Base-by-base conservation (phyloP, 2,113 vertebrate species). In the Dolichallabes microphthalmus region DNA sequence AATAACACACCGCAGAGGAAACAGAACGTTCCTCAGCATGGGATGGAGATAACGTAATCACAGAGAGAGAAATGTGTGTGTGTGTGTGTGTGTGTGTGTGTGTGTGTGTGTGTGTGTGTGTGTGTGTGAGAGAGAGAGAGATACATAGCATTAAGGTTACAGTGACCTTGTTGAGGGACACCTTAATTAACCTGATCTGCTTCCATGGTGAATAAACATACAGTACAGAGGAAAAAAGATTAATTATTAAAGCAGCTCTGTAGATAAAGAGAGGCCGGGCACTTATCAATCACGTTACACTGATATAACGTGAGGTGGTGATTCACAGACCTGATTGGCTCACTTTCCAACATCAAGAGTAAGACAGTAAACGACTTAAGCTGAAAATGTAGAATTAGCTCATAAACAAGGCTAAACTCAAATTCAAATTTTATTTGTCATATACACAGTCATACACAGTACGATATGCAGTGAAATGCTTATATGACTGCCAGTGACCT, bases 151-250 rank as follows among this genome's bases (percentile, higher is more conserved):
- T 32, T 81, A 82, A 83, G 83, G 78, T 88, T 87, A 68, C 73
- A 64, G 39, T 85, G 80, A 87, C 87, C 80, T 87, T 85, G 85
- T 69, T 81, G 35, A 50, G 64, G 77, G 58, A 84, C 84, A 85
- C 80, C 83, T 85, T 86, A 90, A 90, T 90, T 87, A 90, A 88
- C 84, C 86, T 86, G 78, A 85, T 77, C 85, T 82, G 52, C 73
- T 74, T 84, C 77, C 77, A 77, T 35, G 11, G 58, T 74, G 69
- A 86, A 76, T 53, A 69, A 69, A 55, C 19, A 66, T 27, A 53
- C 64, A 53, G 39, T 27, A 53, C 64, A 53, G 39, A 80, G 77
- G 58, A 61, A 78, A 84, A 35, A 53, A 39, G 50, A 66, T 86
- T 63, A 89, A 89, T 88, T 73, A 88, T 88, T 88, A 3, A 89